These are phyloP conservation scores for Euthynnus affinis DNA, from an alignment of 2,797 vertebrate genomes.

Conservation along the genomic window DNA sequence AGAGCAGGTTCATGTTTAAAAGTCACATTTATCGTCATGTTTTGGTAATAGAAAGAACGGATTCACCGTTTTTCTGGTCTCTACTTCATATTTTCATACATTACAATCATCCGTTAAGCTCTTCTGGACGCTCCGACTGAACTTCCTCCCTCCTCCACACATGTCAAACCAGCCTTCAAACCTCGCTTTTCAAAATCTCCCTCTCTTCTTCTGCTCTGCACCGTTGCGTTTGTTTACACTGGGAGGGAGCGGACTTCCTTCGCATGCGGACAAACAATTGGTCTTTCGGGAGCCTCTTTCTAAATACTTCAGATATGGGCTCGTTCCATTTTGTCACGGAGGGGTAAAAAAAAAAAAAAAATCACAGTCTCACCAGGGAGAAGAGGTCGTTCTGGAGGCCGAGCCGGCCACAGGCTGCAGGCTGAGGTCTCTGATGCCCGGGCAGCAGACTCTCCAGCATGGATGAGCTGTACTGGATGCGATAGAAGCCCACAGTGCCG, in stretches of 20 bases:
- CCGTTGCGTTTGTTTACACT: not conserved
- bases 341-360: not conserved
- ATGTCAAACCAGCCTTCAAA: not conserved
- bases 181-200: not conserved
- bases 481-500: conserved; percentile 98
- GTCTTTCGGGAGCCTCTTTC: not conserved
- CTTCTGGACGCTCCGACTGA: too few relatives aligned
- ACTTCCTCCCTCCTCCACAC: not conserved
- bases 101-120: too few relatives aligned
- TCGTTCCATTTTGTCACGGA: not conserved
- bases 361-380: conserved; percentile 93
- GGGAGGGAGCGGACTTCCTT: not conserved
- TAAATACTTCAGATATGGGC: not conserved
- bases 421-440: conserved; percentile 93
- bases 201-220: not conserved
- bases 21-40: too few relatives aligned
- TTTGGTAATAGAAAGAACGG: too few relatives aligned
- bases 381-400: conserved; percentile 98
- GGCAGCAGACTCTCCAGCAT: conserved; percentile 96
- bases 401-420: conserved; percentile 95
- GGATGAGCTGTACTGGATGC: conserved; percentile 94
- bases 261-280: not conserved
- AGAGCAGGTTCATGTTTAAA: too few relatives aligned
- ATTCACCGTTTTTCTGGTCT: too few relatives aligned
- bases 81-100: too few relatives aligned